Percentiles rank a stretch among this genome's conserved stretches.
Conservation (phyloP, 92 coral and sea anemone genomes). For the Palythoa caribaeorum region DNA sequence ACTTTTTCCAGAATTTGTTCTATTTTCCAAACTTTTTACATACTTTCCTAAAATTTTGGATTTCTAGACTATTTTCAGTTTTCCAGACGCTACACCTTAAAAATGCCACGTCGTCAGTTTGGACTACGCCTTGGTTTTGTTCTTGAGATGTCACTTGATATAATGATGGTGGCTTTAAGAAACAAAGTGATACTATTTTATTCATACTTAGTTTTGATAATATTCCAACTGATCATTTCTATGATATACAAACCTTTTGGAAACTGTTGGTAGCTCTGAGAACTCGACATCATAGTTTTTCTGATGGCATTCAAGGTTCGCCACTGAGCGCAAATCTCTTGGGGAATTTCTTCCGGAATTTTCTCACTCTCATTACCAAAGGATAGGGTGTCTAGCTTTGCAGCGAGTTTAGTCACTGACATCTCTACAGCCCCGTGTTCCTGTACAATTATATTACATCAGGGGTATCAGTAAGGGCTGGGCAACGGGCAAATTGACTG, state of each 20-base stretch:
- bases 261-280: background rate
- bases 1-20: no score
- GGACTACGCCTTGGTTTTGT: no score
- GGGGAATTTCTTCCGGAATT: background rate
- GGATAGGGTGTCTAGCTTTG: slow-evolving; percentile 19
- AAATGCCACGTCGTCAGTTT: no score
- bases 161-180: no score
- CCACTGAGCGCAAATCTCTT: slow-evolving; percentile 15
- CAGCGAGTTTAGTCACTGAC: slow-evolving; percentile 15
- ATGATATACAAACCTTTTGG: slow-evolving; percentile 20
- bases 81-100: no score
- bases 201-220: background rate
- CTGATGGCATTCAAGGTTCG: slow-evolving; percentile 31
- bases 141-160: no score
- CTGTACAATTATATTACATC: background rate
- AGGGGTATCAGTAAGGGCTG: no score
- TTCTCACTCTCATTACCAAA: background rate
- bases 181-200: no score
- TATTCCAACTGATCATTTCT: background rate
- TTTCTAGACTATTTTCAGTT: no score
- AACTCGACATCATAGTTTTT: slow-evolving; percentile 16
- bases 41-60: no score
- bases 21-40: no score
- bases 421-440: background rate
- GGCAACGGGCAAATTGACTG: no score